Percentiles rank a stretch among this genome's conserved stretches.
Conservation (phyloP, 2,888 invertebrate species). For the Drosophila macrothrix region DNA sequence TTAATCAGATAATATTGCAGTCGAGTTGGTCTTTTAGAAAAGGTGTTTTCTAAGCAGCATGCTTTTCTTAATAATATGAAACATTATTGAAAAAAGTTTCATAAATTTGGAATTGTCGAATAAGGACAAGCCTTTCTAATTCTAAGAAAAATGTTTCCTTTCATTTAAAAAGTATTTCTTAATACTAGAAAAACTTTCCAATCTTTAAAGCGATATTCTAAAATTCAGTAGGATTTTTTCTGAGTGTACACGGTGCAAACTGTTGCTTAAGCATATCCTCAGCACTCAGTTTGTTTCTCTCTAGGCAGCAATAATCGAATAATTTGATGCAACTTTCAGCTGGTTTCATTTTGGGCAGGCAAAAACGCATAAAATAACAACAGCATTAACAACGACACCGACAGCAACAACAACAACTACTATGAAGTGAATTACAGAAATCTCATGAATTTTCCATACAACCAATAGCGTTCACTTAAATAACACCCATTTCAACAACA, state of each 20-base stretch:
- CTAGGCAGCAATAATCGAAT: neutral
- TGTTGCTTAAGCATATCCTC: neutral
- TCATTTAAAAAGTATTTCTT: neutral
- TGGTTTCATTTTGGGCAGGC: constrained; percentile 20
- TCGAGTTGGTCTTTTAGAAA: neutral
- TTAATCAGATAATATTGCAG: neutral
- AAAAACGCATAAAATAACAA: constrained; percentile 38
- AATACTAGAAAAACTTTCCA: neutral
- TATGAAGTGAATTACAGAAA: constrained; percentile 62
- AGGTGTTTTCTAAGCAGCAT: neutral
- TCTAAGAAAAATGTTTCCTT: neutral
- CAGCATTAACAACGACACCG: constrained; percentile 39
- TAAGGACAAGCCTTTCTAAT: neutral
- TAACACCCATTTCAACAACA: constrained; percentile 22
- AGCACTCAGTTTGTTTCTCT: neutral
- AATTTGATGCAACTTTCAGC: constrained; percentile 12
- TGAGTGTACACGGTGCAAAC: neutral
- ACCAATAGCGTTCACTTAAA: constrained; percentile 54
- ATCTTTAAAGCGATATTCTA: too few relatives aligned
- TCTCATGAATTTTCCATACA: constrained; percentile 56
- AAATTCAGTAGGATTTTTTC: neutral
- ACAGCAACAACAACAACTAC: constrained; percentile 37
- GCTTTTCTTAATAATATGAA: neutral
- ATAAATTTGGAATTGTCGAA: neutral
- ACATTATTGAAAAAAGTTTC: neutral